These are phyloP conservation scores for Hirundo rustica DNA, from an alignment of 2,797 vertebrate genomes.

Conservation along the genomic window DNA sequence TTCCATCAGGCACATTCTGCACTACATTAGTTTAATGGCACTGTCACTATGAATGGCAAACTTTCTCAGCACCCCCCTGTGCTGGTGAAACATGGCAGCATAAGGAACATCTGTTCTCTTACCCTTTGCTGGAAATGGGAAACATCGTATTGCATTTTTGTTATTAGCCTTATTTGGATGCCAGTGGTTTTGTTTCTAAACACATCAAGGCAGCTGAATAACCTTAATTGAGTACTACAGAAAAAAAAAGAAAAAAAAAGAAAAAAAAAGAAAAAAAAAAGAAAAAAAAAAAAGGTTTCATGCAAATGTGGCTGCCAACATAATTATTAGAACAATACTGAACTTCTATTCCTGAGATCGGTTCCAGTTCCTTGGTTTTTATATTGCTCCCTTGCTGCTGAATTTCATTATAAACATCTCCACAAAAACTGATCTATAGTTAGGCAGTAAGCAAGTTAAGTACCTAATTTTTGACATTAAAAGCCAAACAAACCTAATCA, in stretches of 20 bases:
- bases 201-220: constrained; percentile 65
- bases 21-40: constrained; percentile 56
- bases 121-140: constrained; percentile 66
- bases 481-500: constrained; percentile 28
- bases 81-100: constrained; percentile 66
- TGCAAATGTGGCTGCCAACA: constrained; percentile 61
- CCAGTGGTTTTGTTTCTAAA: constrained; percentile 70
- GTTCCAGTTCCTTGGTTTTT: constrained; percentile 67
- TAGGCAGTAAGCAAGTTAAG: constrained; percentile 56
- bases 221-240: constrained; percentile 67
- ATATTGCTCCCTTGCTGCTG: constrained; percentile 66
- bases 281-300: constrained; percentile 48
- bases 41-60: constrained; percentile 53
- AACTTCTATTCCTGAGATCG: constrained; percentile 55
- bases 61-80: constrained; percentile 66
- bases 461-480: constrained; percentile 46
- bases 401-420: constrained; percentile 64
- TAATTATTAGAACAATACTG: constrained; percentile 66
- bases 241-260: no score
- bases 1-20: constrained; percentile 23
- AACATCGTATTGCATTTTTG: constrained; percentile 64
- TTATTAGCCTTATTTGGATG: constrained; percentile 71
- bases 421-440: constrained; percentile 58
- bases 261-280: no score
- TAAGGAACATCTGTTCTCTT: constrained; percentile 69